These are phyloP conservation scores for Odontocolon sp. DNA, from an alignment of 2,888 invertebrate genomes.

Conservation along the genomic window DNA sequence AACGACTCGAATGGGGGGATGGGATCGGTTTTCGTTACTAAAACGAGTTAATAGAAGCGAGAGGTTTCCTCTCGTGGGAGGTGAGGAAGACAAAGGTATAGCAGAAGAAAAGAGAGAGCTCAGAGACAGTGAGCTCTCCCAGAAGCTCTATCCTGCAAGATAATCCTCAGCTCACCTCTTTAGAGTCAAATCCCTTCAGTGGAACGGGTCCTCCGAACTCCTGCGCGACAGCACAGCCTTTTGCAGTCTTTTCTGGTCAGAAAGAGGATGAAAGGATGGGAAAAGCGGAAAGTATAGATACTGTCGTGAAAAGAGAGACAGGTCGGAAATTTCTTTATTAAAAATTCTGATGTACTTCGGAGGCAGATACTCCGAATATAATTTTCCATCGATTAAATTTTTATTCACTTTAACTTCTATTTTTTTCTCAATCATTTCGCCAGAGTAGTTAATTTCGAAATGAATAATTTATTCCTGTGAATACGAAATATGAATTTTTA, in stretches of 20 bases:
- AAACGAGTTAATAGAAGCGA: slow-evolving; percentile 74
- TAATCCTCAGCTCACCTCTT: slow-evolving; percentile 62
- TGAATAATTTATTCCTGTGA: too few species aligned
- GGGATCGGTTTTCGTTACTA: slow-evolving; percentile 67
- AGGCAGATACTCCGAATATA: background rate
- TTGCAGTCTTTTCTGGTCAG: slow-evolving; percentile 30
- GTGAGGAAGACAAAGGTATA: slow-evolving; percentile 12
- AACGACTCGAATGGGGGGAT: slow-evolving; percentile 43
- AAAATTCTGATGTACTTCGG: slow-evolving; percentile 5
- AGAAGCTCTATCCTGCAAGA: slow-evolving; percentile 38
- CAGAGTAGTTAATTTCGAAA: too few species aligned
- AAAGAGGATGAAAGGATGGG: slow-evolving; percentile 1
- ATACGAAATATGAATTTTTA: too few species aligned
- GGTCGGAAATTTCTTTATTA: slow-evolving; percentile 26
- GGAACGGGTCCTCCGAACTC: slow-evolving; percentile 17
- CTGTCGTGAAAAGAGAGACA: slow-evolving; percentile 11
- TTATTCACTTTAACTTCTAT: background rate
- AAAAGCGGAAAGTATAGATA: background rate
- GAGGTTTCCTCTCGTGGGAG: slow-evolving; percentile 49
- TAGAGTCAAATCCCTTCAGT: slow-evolving; percentile 57
- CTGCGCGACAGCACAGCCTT: slow-evolving; percentile 38
- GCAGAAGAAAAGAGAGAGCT: slow-evolving; percentile 26
- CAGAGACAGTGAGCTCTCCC: slow-evolving; percentile 38
- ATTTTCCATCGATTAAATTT: background rate
- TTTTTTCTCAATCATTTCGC: background rate